Base-by-base conservation (phyloP, 2,113 vertebrate species). In the Conger conger region DNA sequence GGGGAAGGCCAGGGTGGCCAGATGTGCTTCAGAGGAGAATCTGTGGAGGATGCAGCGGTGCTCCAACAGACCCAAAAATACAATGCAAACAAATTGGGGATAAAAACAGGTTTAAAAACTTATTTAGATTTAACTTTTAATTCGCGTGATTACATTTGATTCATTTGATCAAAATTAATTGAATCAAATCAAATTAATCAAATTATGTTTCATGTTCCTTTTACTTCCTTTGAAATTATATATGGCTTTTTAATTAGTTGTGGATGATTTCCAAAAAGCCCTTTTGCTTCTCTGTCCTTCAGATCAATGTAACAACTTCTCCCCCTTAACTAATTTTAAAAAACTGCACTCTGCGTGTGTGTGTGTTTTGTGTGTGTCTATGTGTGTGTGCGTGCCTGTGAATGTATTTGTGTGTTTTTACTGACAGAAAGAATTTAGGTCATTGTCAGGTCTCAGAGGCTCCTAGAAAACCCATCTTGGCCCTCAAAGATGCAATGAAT, bases 401-500 rank as follows among this genome's bases (percentile, higher is more conserved):
- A 2, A n/a, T 68, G 63, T 9, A 33, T 73, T 23, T 73, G n/a
- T 73, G 68, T 73, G 68, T 73, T 13, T 13, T 50, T 13, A 50
- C 54, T 42, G 40, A 9, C 40, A 9, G 16, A 8, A 20, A 17
- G 54, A 17, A 84, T 89, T 83, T 87, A 87, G 83, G 84, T 85
- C 81, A 87, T 88, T 84, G 83, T 76, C 81, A 45, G 79, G 85
- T 83, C 86, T 86, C 80, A 68, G 82, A 87, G 81, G 80, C 85
- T 79, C 76, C 87, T 76, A 73, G 82, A 89, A 87, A 87, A 86
- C 87, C 84, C 85, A 83, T 78, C 53, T 87, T 60, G 81, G 84
- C 87, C 85, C 85, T 87, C 16, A 86, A 83, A 90, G 85, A 88
- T 78, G 15, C 40, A 83, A 87, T 87, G 86, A 88, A 89, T 88